Evolutionary conservation across 2,888 invertebrate genomes (phyloP), one percentile per base, ranked within the genome.

Genomic region (Rhingia campestris): DNA sequence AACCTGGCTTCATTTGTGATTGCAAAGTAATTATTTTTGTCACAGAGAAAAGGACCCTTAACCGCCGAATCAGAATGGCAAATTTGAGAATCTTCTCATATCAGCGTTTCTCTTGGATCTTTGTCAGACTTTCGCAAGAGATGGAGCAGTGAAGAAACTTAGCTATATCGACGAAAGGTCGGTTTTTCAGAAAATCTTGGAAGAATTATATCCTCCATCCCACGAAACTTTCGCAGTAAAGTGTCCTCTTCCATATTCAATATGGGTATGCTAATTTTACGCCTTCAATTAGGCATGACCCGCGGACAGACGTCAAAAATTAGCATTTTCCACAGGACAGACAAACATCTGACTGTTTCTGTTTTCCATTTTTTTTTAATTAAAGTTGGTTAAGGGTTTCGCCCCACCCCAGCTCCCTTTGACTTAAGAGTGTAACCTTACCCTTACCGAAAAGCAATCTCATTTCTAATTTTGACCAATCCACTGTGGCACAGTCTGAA

Each of bases 381-480:
- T 82, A 67, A 77, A 81, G 12, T 61, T 82, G 70, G 54, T 70
- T 75, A 58, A 49, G 12, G 35, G 66, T 58, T 81, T 37, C 10
- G 4, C 22, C 35, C 32, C n/a, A n/a, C 22, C 22, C 1, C 2
- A 22, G 7, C 54, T 41, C 49, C 39, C 7, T 49, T 33, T 43
- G 47, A 43, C 9, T 6, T 22, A 43, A 39, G 37, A 45, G 53
- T 64, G 66, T 66, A 37, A 47, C 53, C 58, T 14, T 10, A 58
- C 45, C 53, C 37, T 9, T 39, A 37, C n/a, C 43, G 39, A 67
- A 63, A 73, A 69, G 67, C 73, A 77, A 77, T 77, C 49, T 79
- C 63, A 63, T 73, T 79, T 72, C 67, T 82, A 77, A 82, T 79
- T 79, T 79, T 79, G 77, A 77, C 77, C 77, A 35, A 77, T 77